phyloP scores from a whole-genome alignment of 2,888 invertebrate species.

The Cryptocheilus praepositus region DNA sequence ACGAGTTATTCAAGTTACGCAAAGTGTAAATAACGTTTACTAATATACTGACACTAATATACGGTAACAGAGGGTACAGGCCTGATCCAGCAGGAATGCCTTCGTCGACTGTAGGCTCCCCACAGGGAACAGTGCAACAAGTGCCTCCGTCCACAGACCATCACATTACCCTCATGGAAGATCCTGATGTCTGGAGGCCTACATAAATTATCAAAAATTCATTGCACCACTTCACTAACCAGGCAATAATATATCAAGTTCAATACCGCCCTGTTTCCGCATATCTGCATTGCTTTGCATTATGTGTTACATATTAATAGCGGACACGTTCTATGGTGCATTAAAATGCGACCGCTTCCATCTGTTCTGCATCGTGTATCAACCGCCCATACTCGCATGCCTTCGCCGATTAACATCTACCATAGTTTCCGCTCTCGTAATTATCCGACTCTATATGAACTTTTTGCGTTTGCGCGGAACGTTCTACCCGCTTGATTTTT shows the following conservation, averaged over 20 bases:
- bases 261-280: conserved; percentile 46
- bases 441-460: no score
- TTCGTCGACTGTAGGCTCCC: conserved; percentile 79
- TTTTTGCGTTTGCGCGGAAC: no score
- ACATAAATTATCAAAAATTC: conserved; percentile 81
- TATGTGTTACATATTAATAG: no score
- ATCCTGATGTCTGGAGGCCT: conserved; percentile 94
- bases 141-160: conserved; percentile 80
- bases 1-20: neutral
- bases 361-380: no score
- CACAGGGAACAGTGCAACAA: conserved; percentile 77
- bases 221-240: conserved; percentile 71
- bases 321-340: no score
- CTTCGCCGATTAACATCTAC: no score
- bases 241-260: conserved; percentile 71
- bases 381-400: no score
- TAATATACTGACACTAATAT: conserved; percentile 41
- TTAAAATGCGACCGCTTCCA: no score
- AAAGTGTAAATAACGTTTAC: conserved; percentile 38
- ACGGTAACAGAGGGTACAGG: conserved; percentile 83
- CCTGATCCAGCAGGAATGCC: conserved; percentile 82
- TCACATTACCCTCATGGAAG: conserved; percentile 91
- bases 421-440: no score
- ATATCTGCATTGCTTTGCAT: conserved; percentile 14
- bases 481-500: no score